Conservation (phyloP, 2,797 vertebrate species). For the Nannoperca obscura region DNA sequence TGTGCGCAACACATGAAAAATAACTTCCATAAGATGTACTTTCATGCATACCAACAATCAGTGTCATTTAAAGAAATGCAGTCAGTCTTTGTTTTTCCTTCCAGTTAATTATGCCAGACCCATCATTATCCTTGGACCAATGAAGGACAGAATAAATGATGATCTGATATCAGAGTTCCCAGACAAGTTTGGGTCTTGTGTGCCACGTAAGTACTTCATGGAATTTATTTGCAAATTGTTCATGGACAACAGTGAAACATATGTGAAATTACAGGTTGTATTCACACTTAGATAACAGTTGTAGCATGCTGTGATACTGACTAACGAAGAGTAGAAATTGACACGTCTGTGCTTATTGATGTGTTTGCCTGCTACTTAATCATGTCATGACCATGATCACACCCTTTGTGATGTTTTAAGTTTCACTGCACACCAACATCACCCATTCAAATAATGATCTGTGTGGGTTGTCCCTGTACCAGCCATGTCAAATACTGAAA, state of each 20-base stretch:
- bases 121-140: constrained; percentile 96
- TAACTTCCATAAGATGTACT: neutral
- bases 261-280: neutral
- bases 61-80: neutral
- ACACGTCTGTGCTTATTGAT: neutral
- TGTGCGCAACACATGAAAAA: neutral
- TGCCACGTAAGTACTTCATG: constrained; percentile 92
- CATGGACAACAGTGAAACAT: neutral
- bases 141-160: constrained; percentile 98
- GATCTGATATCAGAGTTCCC: constrained; percentile 98
- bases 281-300: neutral
- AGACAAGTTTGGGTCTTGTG: constrained; percentile 98
- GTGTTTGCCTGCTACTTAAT: neutral
- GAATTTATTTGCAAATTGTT: neutral
- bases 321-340: neutral
- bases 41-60: neutral
- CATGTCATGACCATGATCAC: neutral
- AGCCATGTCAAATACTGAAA: neutral
- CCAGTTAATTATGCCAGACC: constrained; percentile 96
- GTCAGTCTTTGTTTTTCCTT: constrained; percentile 25
- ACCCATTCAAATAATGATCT: neutral
- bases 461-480: neutral
- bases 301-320: neutral
- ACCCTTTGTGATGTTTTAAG: neutral
- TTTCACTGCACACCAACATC: neutral